Conservation (phyloP, 2,113 vertebrate genomes). For the Thymallus thymallus region DNA sequence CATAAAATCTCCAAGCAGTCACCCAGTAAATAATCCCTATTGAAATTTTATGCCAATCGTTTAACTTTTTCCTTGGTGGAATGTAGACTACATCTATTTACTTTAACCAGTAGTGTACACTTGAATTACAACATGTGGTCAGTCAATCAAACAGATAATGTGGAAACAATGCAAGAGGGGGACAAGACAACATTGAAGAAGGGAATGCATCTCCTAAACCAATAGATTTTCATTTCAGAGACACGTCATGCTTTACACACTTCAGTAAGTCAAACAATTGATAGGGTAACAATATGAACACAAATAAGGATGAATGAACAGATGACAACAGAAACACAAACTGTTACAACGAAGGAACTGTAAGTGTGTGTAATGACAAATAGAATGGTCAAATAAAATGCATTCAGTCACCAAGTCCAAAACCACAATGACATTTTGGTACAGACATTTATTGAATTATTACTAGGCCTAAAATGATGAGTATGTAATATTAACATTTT, state of each 20-base stretch:
- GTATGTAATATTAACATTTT: background rate
- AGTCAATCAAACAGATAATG: constrained; percentile 29
- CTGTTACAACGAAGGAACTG: background rate
- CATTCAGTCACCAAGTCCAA: constrained; percentile 18
- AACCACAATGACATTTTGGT: background rate
- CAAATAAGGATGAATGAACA: constrained; percentile 15
- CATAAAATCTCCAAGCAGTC: background rate
- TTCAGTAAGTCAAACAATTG: background rate
- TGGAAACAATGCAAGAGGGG: constrained; percentile 14
- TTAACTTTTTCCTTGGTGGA: too few relatives aligned
- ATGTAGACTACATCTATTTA: too few relatives aligned
- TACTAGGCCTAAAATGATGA: background rate
- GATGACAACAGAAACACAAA: background rate
- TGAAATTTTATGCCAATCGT: background rate
- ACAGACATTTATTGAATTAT: background rate
- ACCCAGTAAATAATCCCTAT: background rate
- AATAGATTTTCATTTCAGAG: background rate
- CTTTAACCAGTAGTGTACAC: too few relatives aligned
- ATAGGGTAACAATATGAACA: background rate
- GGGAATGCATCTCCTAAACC: background rate
- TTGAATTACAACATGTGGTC: constrained; percentile 22
- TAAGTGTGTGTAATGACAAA: constrained; percentile 11
- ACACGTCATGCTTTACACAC: constrained; percentile 6
- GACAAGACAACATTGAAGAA: constrained; percentile 10
- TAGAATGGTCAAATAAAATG: background rate